Evolutionary conservation across 2,797 vertebrate species (phyloP).

Genomic region (Linurgus olivaceus): DNA sequence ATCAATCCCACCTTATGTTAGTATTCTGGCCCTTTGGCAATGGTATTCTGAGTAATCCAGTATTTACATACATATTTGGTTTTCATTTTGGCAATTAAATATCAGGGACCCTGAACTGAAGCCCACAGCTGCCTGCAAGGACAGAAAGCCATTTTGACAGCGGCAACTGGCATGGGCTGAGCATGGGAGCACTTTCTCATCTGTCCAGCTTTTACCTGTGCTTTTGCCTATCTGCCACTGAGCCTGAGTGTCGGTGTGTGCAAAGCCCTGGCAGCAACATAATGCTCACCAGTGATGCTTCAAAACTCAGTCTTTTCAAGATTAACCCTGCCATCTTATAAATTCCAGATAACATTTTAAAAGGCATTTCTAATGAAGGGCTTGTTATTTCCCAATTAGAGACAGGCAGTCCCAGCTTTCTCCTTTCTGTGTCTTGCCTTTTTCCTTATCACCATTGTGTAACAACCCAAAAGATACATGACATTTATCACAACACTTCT

Average conservation of each 20-base stretch:
- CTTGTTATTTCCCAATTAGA: not conserved
- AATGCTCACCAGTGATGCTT: not conserved
- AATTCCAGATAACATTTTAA: not conserved
- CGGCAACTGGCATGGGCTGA: rapidly evolving
- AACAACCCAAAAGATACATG: conserved; percentile 64
- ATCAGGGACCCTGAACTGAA: not conserved
- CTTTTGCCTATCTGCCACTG: not conserved
- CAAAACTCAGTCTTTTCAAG: not conserved
- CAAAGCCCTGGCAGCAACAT: not conserved
- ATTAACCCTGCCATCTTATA: not conserved
- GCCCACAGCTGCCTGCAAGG: not conserved
- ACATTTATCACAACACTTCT: conserved; percentile 76
- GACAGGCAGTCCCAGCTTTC: not conserved
- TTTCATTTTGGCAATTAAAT: not conserved
- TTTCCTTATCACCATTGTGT: not conserved
- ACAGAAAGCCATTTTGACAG: not conserved
- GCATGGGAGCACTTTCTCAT: not conserved
- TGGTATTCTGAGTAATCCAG: not conserved
- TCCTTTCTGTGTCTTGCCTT: not conserved
- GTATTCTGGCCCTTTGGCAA: not conserved
- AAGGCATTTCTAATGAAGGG: not conserved
- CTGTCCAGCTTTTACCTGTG: not conserved
- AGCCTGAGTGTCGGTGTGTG: rapidly evolving
- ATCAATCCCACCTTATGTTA: not conserved
- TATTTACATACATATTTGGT: not conserved